A percentile compares a stretch with the other conserved stretches of the same genome.
Conservation (phyloP, 2,797 vertebrate genomes). For the Avahi laniger region DNA sequence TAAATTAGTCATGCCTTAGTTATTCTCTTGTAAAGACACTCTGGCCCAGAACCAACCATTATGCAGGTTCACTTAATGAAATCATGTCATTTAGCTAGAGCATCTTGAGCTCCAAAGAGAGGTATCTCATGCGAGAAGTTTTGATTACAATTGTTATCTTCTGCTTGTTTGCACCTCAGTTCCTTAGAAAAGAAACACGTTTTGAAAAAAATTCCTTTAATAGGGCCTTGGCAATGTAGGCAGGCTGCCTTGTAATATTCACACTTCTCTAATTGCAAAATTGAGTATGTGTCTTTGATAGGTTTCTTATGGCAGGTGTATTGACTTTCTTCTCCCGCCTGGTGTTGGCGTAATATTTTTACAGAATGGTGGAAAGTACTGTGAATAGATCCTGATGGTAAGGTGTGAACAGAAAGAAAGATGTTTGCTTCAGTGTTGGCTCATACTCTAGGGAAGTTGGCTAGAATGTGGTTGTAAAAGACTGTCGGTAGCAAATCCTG, state of each 20-base stretch:
- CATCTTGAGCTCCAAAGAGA: conserved; percentile 1
- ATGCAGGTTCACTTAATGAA: conserved; percentile 24
- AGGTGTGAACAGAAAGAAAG: conserved; percentile 53
- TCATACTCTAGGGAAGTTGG: conserved; percentile 30
- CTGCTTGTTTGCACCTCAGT: conserved; percentile 2
- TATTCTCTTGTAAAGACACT: conserved; percentile 26
- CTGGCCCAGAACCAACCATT: background rate
- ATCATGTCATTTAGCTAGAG: background rate
- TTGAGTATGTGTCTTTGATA: conserved; percentile 47
- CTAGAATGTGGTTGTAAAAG: conserved; percentile 27
- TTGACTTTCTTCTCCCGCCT: conserved; percentile 52
- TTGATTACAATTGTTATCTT: conserved; percentile 41
- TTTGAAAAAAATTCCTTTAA: conserved; percentile 54
- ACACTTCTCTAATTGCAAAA: conserved; percentile 52
- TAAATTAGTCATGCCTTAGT: conserved; percentile 23
- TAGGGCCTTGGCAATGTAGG: background rate
- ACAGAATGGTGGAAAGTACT: conserved; percentile 41
- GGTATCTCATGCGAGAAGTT: conserved; percentile 8
- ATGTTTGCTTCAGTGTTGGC: conserved; percentile 47
- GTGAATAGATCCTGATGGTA: conserved; percentile 57
- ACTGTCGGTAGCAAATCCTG: background rate
- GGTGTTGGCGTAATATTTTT: conserved; percentile 56
- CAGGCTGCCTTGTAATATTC: conserved; percentile 43
- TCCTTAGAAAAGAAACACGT: conserved; percentile 22
- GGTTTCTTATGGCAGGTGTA: conserved; percentile 42